Conservation (phyloP, 2,113 vertebrate species). For the Grallaria varia region DNA sequence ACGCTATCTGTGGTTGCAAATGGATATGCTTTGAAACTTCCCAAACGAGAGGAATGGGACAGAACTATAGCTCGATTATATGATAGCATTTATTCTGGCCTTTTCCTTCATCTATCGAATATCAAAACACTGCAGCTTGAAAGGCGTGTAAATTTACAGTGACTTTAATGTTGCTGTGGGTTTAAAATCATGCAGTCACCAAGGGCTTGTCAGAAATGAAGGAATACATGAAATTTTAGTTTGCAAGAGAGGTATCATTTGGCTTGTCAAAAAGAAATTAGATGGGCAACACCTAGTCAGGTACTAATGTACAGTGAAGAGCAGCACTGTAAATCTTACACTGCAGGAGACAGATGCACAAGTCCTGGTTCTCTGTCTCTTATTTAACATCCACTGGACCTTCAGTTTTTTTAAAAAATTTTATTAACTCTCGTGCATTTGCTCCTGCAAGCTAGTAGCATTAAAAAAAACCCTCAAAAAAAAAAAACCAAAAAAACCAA, state of each 20-base stretch:
- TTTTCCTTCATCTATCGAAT: no score
- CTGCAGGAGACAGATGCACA: neutral
- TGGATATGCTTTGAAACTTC: neutral
- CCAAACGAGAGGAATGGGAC: neutral
- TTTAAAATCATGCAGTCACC: neutral
- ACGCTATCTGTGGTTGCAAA: neutral
- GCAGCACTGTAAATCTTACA: neutral
- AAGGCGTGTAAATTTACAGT: rapidly evolving
- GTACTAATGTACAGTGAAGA: neutral
- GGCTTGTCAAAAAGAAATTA: neutral
- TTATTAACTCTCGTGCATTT: neutral
- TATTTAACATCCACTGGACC: neutral
- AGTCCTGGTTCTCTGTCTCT: neutral
- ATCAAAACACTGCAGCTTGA: neutral
- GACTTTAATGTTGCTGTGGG: neutral
- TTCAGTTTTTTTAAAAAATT: neutral
- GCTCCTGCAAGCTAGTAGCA: neutral
- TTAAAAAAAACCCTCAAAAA: neutral
- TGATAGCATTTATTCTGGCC: neutral
- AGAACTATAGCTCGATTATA: neutral
- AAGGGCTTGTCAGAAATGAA: neutral
- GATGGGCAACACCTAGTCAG: neutral
- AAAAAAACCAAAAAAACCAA: neutral
- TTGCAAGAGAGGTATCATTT: neutral
- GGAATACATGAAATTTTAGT: neutral